phyloP scores from a whole-genome alignment of 1,140 invertebrate genomes.

The Diachasmimorpha longicaudata region DNA sequence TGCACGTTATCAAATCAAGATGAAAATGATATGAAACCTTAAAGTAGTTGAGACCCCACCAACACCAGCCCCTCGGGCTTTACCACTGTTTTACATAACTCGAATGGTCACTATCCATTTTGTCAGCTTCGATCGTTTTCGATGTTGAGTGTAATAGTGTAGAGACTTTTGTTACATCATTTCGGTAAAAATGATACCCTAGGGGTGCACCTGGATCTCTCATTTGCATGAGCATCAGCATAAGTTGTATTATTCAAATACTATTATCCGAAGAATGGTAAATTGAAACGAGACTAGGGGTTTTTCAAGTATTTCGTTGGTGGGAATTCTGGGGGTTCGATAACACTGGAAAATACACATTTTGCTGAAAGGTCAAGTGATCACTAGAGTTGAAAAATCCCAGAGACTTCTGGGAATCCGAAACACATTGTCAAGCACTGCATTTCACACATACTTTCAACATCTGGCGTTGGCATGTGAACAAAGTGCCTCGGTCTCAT shows the following conservation, averaged over 20 bases:
- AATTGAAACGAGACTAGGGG: background rate
- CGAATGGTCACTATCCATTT: background rate
- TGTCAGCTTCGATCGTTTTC: constrained; percentile 10
- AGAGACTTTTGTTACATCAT: background rate
- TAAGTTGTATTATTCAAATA: background rate
- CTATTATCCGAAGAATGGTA: background rate
- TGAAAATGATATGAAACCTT: constrained; percentile 8
- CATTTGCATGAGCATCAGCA: background rate
- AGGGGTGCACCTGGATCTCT: constrained; percentile 5
- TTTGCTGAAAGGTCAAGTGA: constrained; percentile 17
- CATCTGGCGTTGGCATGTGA: constrained; percentile 35
- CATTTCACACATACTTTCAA: constrained; percentile 30
- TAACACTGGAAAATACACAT: background rate
- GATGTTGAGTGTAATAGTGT: background rate
- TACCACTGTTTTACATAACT: constrained; percentile 3
- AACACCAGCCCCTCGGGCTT: background rate
- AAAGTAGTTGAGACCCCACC: background rate
- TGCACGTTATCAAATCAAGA: constrained; percentile 3
- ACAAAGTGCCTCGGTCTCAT: background rate
- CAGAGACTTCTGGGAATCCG: constrained; percentile 11
- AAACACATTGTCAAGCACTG: constrained; percentile 28
- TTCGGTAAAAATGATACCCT: background rate
- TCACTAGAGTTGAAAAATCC: background rate
- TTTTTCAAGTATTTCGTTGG: background rate
- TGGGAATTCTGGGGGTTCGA: background rate